A percentile compares a stretch with the other conserved stretches of the same genome.
Evolutionary conservation across 2,797 vertebrate genomes (phyloP).

Genomic region (Mormyrus proboscirostris): DNA sequence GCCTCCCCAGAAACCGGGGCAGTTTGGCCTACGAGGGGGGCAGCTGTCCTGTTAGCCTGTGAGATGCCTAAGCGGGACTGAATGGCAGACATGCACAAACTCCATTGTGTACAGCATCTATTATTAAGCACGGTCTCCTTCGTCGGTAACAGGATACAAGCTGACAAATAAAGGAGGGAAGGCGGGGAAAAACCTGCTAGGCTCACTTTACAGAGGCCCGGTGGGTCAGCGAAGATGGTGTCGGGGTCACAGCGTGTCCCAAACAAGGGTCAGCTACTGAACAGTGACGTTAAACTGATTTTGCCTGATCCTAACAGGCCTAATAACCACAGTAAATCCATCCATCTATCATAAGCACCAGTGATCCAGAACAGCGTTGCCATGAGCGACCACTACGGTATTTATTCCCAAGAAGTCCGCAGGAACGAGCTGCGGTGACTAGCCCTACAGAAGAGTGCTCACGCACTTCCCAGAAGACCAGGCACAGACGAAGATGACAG

Average conservation of each 20-base stretch:
- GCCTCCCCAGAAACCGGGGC: not conserved
- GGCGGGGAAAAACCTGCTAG: not conserved
- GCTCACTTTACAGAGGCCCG: not conserved
- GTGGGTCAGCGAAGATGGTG: not conserved
- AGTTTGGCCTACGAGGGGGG: not conserved
- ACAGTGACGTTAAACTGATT: not conserved
- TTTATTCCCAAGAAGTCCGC: not conserved
- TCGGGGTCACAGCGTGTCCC: not conserved
- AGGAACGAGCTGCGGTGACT: not conserved
- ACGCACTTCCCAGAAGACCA: not conserved
- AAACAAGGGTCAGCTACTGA: not conserved
- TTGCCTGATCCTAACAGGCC: not conserved
- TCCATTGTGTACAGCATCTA: constrained; percentile 47
- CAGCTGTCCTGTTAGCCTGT: not conserved
- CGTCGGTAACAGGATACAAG: constrained; percentile 50
- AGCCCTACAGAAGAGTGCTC: not conserved
- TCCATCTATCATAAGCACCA: not conserved
- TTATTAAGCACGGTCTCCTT: constrained; percentile 52
- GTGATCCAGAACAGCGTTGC: not conserved
- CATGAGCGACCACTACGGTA: not conserved
- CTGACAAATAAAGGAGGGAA: constrained; percentile 33
- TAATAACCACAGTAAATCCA: not conserved
- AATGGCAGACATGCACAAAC: not conserved
- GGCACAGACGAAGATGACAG: not conserved
- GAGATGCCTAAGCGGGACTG: not conserved